These are phyloP conservation scores for Mesopsocus fuscifrons DNA, from an alignment of 2,888 invertebrate genomes.

Conservation along the genomic window DNA sequence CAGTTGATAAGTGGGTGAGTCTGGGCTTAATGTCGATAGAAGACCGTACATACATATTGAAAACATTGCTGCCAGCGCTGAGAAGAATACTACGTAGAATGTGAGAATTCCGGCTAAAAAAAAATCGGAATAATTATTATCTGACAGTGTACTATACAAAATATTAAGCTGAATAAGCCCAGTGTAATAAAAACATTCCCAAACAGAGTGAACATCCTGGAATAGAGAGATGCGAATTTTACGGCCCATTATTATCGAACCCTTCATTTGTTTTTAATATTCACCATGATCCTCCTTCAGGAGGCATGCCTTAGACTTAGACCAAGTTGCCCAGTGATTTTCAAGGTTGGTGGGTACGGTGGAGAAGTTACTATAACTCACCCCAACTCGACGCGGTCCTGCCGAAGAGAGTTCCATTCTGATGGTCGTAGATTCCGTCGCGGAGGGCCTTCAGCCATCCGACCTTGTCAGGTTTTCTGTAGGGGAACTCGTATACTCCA, in stretches of 20 bases:
- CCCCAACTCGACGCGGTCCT: slow-evolving; percentile 34
- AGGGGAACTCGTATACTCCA: slow-evolving; percentile 17
- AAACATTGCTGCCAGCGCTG: slow-evolving; percentile 63
- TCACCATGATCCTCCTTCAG: too few species aligned
- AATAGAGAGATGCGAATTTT: too few species aligned
- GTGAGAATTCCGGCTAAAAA: slow-evolving; percentile 52
- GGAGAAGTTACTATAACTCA: too few species aligned
- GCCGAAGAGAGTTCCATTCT: slow-evolving; percentile 28
- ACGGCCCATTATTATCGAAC: too few species aligned
- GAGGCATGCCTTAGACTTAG: too few species aligned
- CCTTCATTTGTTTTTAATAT: too few species aligned
- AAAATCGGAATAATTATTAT: slow-evolving; percentile 12
- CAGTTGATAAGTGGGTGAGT: slow-evolving; percentile 57
- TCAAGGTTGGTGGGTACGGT: too few species aligned
- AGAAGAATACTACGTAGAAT: slow-evolving; percentile 82
- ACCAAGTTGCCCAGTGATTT: too few species aligned
- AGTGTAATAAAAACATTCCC: too few species aligned
- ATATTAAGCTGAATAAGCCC: too few species aligned
- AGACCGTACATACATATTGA: slow-evolving; percentile 72
- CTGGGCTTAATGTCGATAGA: slow-evolving; percentile 42
- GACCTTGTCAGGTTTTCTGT: slow-evolving; percentile 16
- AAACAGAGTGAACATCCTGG: too few species aligned
- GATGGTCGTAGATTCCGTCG: slow-evolving; percentile 27
- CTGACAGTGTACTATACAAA: too few species aligned
- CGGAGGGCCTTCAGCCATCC: slow-evolving; percentile 21